These are phyloP conservation scores for Anolis sagrei DNA, from an alignment of 2,113 vertebrate species.

Conservation along the genomic window DNA sequence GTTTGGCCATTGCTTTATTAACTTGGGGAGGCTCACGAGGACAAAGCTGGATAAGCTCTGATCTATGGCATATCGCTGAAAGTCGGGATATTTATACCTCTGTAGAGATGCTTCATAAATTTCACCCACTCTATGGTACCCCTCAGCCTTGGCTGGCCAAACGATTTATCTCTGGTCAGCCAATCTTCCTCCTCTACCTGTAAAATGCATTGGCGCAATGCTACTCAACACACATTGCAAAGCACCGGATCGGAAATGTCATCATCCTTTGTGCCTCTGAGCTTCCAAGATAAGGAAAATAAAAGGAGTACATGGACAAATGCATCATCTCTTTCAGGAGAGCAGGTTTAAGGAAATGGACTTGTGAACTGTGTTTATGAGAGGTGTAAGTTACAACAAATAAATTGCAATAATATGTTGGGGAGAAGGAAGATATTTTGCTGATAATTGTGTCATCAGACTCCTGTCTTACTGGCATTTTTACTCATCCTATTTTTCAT, in stretches of 20 bases:
- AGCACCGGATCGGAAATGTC: constrained; percentile 35
- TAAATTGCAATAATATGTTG: background rate
- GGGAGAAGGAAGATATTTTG: constrained; percentile 3
- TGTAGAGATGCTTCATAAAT: constrained; percentile 18
- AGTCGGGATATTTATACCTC: constrained; percentile 13
- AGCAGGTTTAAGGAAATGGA: background rate
- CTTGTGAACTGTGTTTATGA: background rate
- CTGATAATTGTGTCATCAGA: background rate
- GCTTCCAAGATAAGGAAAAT: background rate
- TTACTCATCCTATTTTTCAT: no score
- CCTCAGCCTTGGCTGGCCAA: constrained; percentile 19
- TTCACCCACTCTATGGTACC: background rate
- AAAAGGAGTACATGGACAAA: background rate
- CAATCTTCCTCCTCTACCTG: constrained; percentile 18
- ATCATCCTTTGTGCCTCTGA: constrained; percentile 23
- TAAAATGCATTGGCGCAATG: constrained; percentile 38
- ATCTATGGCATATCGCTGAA: background rate
- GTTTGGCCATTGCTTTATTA: background rate
- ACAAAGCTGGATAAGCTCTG: background rate
- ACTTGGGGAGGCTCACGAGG: background rate
- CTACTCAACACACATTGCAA: constrained; percentile 13
- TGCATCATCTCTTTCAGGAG: background rate
- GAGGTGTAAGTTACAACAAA: background rate
- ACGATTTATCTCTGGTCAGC: constrained; percentile 46
- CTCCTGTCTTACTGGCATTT: background rate